Percentiles rank a stretch among this genome's conserved stretches.
phyloP scores from a whole-genome alignment of 2,113 vertebrate genomes.

The Leucosticte australis region DNA sequence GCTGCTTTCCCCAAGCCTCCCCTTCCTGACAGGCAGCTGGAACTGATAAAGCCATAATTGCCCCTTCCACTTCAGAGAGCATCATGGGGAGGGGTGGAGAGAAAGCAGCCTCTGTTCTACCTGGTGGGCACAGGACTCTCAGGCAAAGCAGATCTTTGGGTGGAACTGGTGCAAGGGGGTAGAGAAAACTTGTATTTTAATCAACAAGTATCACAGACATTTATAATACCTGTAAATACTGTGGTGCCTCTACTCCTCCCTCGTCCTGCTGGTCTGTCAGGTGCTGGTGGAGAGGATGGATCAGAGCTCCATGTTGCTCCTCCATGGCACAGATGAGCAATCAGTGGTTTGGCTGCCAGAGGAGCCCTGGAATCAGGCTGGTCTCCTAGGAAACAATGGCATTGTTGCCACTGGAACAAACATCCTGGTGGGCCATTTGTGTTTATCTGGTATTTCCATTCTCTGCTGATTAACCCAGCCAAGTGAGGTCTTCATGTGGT shows the following conservation, averaged over 20 bases:
- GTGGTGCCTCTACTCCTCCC: neutral
- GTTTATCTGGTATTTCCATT: slow-evolving; percentile 64
- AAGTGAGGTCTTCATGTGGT: slow-evolving; percentile 60
- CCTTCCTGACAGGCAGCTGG: neutral
- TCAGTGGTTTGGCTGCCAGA: neutral
- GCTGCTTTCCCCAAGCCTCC: neutral
- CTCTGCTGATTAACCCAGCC: slow-evolving; percentile 51
- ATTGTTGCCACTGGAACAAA: slow-evolving; percentile 32
- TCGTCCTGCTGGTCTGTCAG: neutral
- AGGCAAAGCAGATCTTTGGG: neutral
- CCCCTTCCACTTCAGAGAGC: neutral
- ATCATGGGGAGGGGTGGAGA: rapidly evolving
- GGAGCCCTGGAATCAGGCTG: neutral
- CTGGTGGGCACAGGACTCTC: neutral
- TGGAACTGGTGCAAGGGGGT: neutral
- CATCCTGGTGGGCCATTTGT: slow-evolving; percentile 20
- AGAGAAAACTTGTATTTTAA: neutral
- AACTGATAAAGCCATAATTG: neutral
- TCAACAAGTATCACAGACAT: neutral
- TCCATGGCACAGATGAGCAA: neutral
- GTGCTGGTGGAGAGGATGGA: neutral
- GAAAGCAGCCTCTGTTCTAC: neutral
- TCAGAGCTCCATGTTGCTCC: neutral
- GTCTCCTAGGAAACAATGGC: neutral
- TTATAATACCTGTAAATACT: neutral